phyloP scores from a whole-genome alignment of 2,113 vertebrate genomes.

The Boulengeromyrus knoepffleri region DNA sequence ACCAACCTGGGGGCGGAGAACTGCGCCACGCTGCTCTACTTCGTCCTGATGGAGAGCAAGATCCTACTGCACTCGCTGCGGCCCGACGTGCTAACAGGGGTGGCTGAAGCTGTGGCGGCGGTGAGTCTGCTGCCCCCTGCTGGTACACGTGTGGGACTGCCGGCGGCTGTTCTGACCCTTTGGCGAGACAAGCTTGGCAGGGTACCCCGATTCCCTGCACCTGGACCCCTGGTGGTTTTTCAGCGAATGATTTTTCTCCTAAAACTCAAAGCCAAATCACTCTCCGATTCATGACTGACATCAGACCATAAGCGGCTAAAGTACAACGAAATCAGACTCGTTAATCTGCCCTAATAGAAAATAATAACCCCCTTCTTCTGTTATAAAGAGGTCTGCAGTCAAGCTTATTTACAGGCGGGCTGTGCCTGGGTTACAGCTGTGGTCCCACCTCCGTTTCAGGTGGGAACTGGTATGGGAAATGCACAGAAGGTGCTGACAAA shows the following conservation, averaged over 20 bases:
- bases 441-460: neutral
- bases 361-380: neutral
- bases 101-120: constrained; percentile 93
- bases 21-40: constrained; percentile 84
- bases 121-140: constrained; percentile 62
- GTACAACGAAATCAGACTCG: neutral
- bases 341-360: neutral
- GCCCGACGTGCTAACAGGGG: constrained; percentile 91
- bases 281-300: neutral
- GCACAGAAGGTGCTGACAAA: neutral
- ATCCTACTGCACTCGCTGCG: constrained; percentile 93
- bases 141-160: neutral
- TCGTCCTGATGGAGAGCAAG: constrained; percentile 87
- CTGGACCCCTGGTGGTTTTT: neutral
- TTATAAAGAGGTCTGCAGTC: neutral
- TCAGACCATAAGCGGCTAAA: neutral
- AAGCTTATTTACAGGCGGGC: neutral
- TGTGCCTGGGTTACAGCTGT: neutral
- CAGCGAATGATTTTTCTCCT: neutral
- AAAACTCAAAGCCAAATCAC: neutral
- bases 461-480: neutral
- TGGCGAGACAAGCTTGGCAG: neutral
- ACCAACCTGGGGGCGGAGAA: constrained; percentile 93
- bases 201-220: neutral
- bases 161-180: neutral